A percentile compares a stretch with the other conserved stretches of the same genome.
Conservation (phyloP, 2,888 invertebrate genomes). For the Celastrina argiolus region DNA sequence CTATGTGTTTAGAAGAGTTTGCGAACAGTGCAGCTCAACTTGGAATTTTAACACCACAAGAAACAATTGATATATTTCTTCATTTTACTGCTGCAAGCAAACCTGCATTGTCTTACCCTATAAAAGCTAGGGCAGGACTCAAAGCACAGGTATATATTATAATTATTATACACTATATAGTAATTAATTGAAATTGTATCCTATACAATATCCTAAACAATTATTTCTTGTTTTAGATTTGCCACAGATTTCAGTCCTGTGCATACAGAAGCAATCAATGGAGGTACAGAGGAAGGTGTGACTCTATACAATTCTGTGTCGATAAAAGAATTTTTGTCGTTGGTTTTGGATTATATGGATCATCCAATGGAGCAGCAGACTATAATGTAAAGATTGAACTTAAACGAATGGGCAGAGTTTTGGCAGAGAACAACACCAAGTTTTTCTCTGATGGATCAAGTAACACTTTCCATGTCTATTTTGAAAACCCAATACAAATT, state of each 20-base stretch:
- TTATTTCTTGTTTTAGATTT: slow-evolving; percentile 80
- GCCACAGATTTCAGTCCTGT: slow-evolving; percentile 96
- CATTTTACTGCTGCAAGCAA: slow-evolving; percentile 95
- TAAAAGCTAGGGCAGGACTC: slow-evolving; percentile 89
- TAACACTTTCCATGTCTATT: slow-evolving; percentile 92
- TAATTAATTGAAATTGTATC: not conserved
- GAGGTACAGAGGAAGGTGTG: slow-evolving; percentile 97
- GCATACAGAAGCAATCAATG: slow-evolving; percentile 98
- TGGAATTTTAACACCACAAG: slow-evolving; percentile 93
- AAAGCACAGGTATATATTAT: slow-evolving; percentile 84
- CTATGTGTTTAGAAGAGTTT: slow-evolving; percentile 93
- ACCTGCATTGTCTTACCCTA: slow-evolving; percentile 89
- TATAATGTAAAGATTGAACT: slow-evolving; percentile 96
- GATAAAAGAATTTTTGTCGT: slow-evolving; percentile 97
- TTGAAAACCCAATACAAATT: slow-evolving; percentile 90
- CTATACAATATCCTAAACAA: no score
- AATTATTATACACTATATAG: not conserved
- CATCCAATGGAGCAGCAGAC: slow-evolving; percentile 96
- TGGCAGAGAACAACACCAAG: slow-evolving; percentile 94
- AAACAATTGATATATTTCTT: slow-evolving; percentile 96
- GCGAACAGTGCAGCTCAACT: slow-evolving; percentile 97
- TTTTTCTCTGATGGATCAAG: slow-evolving; percentile 98
- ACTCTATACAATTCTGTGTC: slow-evolving; percentile 97
- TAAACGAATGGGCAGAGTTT: slow-evolving; percentile 90
- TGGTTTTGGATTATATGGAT: slow-evolving; percentile 96